Evolutionary conservation across 2,888 invertebrate genomes (phyloP).

Genomic region (Cosmopolites sordidus): DNA sequence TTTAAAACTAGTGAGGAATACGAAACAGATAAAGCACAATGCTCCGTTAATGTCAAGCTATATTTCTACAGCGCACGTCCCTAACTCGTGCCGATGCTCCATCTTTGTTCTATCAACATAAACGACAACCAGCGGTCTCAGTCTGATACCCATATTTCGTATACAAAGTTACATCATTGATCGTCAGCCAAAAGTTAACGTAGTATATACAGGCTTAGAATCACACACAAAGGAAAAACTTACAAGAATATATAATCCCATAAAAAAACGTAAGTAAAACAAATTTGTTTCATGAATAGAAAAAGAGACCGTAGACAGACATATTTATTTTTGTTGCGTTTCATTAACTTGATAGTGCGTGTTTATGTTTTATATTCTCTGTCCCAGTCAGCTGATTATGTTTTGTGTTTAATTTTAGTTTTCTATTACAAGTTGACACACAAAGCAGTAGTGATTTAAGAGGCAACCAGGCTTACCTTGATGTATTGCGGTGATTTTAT

Average conservation of each 20-base stretch:
- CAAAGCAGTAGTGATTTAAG: not conserved
- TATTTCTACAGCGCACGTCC: too few species aligned
- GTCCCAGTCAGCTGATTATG: constrained; percentile 26
- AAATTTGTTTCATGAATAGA: too few species aligned
- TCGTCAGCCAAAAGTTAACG: constrained; percentile 15
- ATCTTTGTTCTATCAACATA: constrained; percentile 2
- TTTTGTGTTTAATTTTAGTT: not conserved
- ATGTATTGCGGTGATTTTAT: not conserved
- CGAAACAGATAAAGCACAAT: too few species aligned
- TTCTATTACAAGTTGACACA: not conserved
- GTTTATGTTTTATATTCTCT: constrained; percentile 3
- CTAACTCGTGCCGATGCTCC: not conserved
- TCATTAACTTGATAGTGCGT: not conserved
- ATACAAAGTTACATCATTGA: constrained; percentile 21
- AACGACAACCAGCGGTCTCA: constrained; percentile 1
- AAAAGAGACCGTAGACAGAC: too few species aligned
- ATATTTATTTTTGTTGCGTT: too few species aligned
- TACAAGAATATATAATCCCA: too few species aligned
- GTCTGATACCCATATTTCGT: constrained; percentile 1
- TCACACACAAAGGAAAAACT: constrained; percentile 2
- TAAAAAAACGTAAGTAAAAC: too few species aligned
- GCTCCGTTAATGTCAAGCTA: too few species aligned
- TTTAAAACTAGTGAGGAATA: too few species aligned
- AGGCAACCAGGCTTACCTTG: constrained; percentile 12
- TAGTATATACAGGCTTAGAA: not conserved